phyloP scores from a whole-genome alignment of 2,797 vertebrate species.

The Poecilia gillii region DNA sequence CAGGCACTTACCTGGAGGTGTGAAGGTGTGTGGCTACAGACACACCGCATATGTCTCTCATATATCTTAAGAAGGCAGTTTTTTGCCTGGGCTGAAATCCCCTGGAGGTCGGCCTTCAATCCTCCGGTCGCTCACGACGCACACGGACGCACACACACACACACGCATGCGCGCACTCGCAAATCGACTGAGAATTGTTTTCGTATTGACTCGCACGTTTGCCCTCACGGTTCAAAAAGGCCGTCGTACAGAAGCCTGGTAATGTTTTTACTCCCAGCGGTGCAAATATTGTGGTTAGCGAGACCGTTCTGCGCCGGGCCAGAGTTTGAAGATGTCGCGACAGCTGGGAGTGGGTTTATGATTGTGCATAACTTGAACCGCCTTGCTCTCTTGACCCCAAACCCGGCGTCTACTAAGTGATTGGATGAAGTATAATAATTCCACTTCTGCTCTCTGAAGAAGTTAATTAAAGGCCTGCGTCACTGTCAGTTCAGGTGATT shows the following conservation, averaged over 20 bases:
- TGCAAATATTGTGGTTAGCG: slow-evolving; percentile 73
- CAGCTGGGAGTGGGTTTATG: slow-evolving; percentile 62
- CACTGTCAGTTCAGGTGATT: slow-evolving; percentile 40
- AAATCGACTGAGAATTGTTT: slow-evolving; percentile 28
- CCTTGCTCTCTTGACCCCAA: slow-evolving; percentile 60
- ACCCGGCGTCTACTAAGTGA: slow-evolving; percentile 44
- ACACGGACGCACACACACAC: neutral
- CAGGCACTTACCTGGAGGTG: slow-evolving; percentile 53
- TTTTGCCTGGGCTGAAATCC: slow-evolving; percentile 70
- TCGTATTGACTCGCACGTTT: slow-evolving; percentile 33
- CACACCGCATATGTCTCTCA: slow-evolving; percentile 49
- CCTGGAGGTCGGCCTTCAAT: slow-evolving; percentile 54
- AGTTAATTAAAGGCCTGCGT: slow-evolving; percentile 42
- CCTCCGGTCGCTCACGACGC: slow-evolving; percentile 28
- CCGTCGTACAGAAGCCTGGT: slow-evolving; percentile 48
- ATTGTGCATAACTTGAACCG: slow-evolving; percentile 64
- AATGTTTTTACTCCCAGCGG: slow-evolving; percentile 70
- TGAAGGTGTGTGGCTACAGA: slow-evolving; percentile 41
- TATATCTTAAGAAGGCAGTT: slow-evolving; percentile 70
- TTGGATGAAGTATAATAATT: slow-evolving; percentile 43
- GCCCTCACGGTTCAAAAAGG: slow-evolving; percentile 54
- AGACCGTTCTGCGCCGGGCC: slow-evolving; percentile 55
- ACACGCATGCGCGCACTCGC: slow-evolving; percentile 6
- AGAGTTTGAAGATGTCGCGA: slow-evolving; percentile 54
- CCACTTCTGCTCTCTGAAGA: slow-evolving; percentile 36